Evolutionary conservation across 2,888 invertebrate genomes (phyloP), one percentile per base, ranked within the genome.

Genomic region (Amphipoea lucens): DNA sequence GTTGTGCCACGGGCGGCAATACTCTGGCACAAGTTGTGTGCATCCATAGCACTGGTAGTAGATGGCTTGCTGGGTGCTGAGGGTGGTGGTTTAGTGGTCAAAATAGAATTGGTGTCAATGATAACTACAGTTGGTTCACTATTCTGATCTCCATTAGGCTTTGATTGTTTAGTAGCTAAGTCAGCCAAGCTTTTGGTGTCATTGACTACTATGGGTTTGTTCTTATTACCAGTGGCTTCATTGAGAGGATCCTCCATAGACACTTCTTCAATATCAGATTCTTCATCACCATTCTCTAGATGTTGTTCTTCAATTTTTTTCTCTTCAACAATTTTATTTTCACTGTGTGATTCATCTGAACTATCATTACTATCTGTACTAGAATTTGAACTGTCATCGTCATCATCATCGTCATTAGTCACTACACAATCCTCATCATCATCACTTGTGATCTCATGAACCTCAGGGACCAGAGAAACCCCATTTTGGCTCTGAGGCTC

Each of bases 71-170:
- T 90, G 79, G 89, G 90, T 51, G 88, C 75, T 67, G 94, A 89
- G 42, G 92, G 86, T 57, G 92, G 84, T 66, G 92, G 91, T 89
- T 96, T 96, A 0, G 95, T 96, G 63, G 96, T 95, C 80, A 97
- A 92, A 88, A 97, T 97, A 29, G 98, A 98, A 96, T 98, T 98
- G n/a, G 98, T 98, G 91, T 98, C 98, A 90, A 98, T 98, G 78
- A 98, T 98, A 75, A 98, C 98, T 89, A 98, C 97, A 12, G 98
- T 98, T 2, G 98, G 98, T 94, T 98, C 98, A 92, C 98, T 98
- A 92, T 98, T 97, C 85, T 97, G 97, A 86, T 95, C 95, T 11
- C 94, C 93, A 90, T 95, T 95, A 74, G 95, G 85, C 84, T 94
- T 96, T 60, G 94, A 87, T 89, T 95, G 95, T 91, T 98, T 98